Percentiles rank a stretch among this genome's conserved stretches.
Evolutionary conservation across 2,113 vertebrate species (phyloP).

Genomic region (Equus quagga): DNA sequence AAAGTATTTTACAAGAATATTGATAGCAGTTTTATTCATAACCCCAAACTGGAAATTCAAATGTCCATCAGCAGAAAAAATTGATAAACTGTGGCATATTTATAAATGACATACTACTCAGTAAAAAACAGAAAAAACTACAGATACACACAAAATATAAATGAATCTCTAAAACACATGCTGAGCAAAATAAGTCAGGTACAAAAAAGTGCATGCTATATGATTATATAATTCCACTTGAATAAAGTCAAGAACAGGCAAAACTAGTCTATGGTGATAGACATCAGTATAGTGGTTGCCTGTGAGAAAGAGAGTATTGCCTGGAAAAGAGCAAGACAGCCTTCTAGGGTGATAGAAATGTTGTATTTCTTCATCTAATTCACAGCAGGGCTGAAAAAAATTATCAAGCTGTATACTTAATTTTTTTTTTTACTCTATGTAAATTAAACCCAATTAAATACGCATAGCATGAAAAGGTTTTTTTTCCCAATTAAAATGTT

Average conservation of each 20-base stretch:
- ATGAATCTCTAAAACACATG: background rate
- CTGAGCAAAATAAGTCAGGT: background rate
- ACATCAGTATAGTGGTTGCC: background rate
- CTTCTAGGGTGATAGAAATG: background rate
- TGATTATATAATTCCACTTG: background rate
- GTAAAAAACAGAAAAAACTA: background rate
- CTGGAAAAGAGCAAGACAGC: background rate
- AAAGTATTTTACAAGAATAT: background rate
- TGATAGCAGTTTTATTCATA: constrained; percentile 23
- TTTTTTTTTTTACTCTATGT: background rate
- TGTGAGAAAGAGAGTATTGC: background rate
- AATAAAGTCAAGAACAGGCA: background rate
- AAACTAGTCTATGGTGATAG: background rate
- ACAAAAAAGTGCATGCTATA: background rate
- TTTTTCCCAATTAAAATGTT: background rate
- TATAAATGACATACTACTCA: background rate
- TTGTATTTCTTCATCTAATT: background rate
- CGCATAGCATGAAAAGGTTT: background rate
- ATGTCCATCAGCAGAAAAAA: background rate
- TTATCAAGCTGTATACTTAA: background rate
- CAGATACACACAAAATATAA: background rate
- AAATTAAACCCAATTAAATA: background rate
- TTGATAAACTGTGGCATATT: background rate
- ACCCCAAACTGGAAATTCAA: background rate
- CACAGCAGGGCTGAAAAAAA: background rate